Evolutionary conservation across 2,888 invertebrate species (phyloP).

Genomic region (Merodon equestris): DNA sequence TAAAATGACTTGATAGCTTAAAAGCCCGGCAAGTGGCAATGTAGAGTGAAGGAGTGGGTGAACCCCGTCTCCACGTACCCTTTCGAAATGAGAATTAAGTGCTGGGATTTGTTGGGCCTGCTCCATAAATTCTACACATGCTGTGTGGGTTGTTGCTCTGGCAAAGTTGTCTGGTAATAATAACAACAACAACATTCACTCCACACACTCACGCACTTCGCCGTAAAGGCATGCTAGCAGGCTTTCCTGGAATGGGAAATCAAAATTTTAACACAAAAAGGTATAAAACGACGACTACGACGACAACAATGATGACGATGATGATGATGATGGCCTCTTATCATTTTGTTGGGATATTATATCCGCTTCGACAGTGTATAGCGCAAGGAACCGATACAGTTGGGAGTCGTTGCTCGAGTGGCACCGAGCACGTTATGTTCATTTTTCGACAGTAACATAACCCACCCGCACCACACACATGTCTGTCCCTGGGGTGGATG

Average conservation of each 20-base stretch:
- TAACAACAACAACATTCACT: slow-evolving; percentile 15
- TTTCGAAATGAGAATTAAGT: slow-evolving; percentile 54
- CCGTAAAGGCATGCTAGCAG: no score
- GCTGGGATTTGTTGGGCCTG: slow-evolving; percentile 60
- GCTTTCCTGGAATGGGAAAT: not conserved
- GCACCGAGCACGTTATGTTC: slow-evolving; percentile 28
- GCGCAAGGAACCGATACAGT: not conserved
- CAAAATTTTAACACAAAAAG: not conserved
- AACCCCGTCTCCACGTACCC: slow-evolving; percentile 16
- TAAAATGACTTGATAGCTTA: slow-evolving; percentile 57
- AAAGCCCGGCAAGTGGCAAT: slow-evolving; percentile 45
- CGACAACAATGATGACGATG: no score
- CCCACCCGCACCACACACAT: slow-evolving; percentile 13
- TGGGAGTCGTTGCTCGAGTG: not conserved
- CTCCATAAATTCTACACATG: slow-evolving; percentile 59
- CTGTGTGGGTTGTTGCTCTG: slow-evolving; percentile 25
- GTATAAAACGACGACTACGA: not conserved
- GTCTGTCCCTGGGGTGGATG: not conserved
- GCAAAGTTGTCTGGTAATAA: slow-evolving; percentile 37
- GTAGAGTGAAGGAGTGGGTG: not conserved
- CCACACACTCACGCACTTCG: no score
- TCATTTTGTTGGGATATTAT: slow-evolving; percentile 40
- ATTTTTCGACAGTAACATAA: slow-evolving; percentile 32
- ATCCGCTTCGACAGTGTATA: slow-evolving; percentile 35
- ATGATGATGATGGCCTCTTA: slow-evolving; percentile 36